A percentile compares a stretch with the other conserved stretches of the same genome.
Conservation (phyloP, 92 coral and sea anemone species). For the Siderastrea siderea region DNA sequence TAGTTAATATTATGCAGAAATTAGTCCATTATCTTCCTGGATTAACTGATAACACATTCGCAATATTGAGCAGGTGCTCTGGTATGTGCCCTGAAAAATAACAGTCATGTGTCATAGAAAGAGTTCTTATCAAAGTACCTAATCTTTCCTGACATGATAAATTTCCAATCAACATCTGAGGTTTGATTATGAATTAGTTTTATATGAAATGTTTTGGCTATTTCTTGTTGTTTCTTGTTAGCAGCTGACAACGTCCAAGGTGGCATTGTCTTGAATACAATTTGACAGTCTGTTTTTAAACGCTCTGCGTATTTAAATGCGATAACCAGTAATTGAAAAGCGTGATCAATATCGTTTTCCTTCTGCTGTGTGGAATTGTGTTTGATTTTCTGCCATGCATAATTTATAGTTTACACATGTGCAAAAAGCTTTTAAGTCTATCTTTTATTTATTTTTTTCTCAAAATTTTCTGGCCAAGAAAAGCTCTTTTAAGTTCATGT, state of each 20-base stretch:
- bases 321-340: not conserved
- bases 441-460: not conserved
- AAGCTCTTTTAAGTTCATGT: no score
- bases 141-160: not conserved
- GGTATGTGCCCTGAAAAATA: not conserved
- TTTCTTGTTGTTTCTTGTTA: not conserved
- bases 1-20: not conserved
- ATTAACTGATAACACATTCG: not conserved
- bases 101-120: not conserved
- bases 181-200: not conserved
- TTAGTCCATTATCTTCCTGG: not conserved
- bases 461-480: no score
- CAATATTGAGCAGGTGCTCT: not conserved
- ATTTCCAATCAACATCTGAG: not conserved
- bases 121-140: not conserved
- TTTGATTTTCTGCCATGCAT: not conserved
- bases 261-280: constrained; percentile 6
- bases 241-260: not conserved
- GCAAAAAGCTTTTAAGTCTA: not conserved
- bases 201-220: not conserved
- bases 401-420: not conserved
- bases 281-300: not conserved
- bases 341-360: not conserved
- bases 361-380: not conserved
- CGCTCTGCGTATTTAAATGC: not conserved